Conservation (phyloP, 2,888 invertebrate genomes). For the Dicranocentrus wangi region DNA sequence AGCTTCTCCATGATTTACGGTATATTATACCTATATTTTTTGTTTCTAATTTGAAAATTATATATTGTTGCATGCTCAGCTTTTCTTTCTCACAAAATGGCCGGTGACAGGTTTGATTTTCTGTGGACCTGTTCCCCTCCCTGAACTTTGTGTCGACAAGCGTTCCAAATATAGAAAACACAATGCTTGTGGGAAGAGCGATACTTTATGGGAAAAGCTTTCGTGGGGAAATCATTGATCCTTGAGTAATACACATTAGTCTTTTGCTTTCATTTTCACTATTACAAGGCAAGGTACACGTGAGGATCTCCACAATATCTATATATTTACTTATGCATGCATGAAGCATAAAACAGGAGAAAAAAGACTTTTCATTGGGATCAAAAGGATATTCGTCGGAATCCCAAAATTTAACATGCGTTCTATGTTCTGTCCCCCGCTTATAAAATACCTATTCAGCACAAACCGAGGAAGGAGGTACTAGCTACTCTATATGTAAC, state of each 20-base stretch:
- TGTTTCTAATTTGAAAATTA: neutral
- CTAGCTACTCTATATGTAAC: neutral
- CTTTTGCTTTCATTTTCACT: neutral
- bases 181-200: no score
- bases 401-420: slow-evolving; percentile 1
- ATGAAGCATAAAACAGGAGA: neutral
- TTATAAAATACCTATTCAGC: neutral
- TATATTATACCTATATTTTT: neutral
- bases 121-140: no score
- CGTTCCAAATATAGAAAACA: no score
- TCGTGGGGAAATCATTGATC: slow-evolving; percentile 1
- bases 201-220: no score
- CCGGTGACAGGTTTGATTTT: no score
- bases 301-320: neutral
- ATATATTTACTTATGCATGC: neutral
- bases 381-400: neutral
- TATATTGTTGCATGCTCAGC: neutral
- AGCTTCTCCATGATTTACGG: neutral
- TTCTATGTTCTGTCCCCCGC: neutral
- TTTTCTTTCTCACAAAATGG: neutral
- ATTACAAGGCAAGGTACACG: neutral
- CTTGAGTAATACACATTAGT: slow-evolving; percentile 11
- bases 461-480: neutral
- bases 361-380: neutral
- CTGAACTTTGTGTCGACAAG: no score